phyloP scores from a whole-genome alignment of 92 coral and sea anemone genomes.

The Zoanthus sansibaricus region DNA sequence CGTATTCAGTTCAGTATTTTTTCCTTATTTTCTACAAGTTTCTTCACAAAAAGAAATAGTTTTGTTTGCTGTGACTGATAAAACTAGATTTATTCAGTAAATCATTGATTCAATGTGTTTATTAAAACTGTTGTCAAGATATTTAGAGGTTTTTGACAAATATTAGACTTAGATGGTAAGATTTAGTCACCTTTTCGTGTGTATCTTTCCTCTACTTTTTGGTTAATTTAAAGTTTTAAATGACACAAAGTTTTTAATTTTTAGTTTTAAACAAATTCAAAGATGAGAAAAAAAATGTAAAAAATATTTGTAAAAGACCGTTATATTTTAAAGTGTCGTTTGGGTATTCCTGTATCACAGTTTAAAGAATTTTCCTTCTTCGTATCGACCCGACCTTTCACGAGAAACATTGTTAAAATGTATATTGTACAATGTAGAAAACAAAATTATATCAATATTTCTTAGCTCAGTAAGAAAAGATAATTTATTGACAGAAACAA shows the following conservation, averaged over 20 bases:
- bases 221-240: background rate
- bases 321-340: background rate
- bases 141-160: no score
- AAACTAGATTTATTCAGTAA: no score
- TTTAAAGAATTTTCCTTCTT: background rate
- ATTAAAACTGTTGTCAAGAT: no score
- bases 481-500: no score
- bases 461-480: no score
- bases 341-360: background rate
- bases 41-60: no score
- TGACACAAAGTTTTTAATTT: background rate
- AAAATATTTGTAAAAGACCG: background rate
- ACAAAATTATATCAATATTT: no score
- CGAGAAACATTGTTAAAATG: background rate
- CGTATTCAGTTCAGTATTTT: no score
- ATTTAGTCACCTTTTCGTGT: background rate
- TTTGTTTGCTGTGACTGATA: no score
- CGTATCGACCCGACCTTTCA: background rate
- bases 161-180: no score
- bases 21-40: no score
- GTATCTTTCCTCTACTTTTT: background rate
- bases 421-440: background rate
- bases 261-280: background rate
- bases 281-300: background rate
- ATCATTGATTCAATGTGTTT: no score